Conservation (phyloP, 2,888 invertebrate species). For the Reticulitermes lucifugus region DNA sequence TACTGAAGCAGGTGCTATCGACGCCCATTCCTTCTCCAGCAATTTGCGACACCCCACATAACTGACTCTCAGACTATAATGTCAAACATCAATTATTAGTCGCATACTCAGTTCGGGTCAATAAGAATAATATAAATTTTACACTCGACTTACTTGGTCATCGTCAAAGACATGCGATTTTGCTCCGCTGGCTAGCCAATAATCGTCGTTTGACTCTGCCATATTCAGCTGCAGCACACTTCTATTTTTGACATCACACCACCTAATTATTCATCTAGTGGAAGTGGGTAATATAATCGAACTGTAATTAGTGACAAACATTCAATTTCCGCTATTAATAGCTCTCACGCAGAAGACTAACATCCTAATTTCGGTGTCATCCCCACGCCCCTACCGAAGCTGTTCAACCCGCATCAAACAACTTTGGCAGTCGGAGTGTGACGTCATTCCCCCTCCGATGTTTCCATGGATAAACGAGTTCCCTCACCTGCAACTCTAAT, state of each 20-base stretch:
- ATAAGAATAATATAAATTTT: too few relatives aligned
- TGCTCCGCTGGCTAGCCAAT: constrained; percentile 78
- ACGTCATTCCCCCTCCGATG: too few relatives aligned
- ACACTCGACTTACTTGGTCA: constrained; percentile 69
- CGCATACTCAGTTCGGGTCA: too few relatives aligned
- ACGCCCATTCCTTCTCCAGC: constrained; percentile 51
- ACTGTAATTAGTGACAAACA: background rate
- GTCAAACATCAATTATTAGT: background rate
- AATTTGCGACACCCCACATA: constrained; percentile 53
- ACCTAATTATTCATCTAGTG: background rate
- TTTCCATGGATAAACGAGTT: too few relatives aligned
- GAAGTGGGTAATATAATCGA: background rate
- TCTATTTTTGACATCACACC: background rate
- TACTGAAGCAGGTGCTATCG: constrained; percentile 40
- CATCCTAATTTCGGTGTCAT: too few relatives aligned
- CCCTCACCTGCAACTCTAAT: too few relatives aligned
- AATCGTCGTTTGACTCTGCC: constrained; percentile 69
- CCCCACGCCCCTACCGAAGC: too few relatives aligned
- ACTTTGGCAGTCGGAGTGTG: too few relatives aligned
- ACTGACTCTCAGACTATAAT: constrained; percentile 50
- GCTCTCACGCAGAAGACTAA: background rate
- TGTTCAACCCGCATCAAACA: too few relatives aligned
- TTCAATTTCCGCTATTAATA: background rate
- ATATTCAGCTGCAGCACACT: constrained; percentile 19
- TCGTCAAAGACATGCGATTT: constrained; percentile 84